phyloP scores from a whole-genome alignment of 2,797 vertebrate genomes.

The Varecia variegata region DNA sequence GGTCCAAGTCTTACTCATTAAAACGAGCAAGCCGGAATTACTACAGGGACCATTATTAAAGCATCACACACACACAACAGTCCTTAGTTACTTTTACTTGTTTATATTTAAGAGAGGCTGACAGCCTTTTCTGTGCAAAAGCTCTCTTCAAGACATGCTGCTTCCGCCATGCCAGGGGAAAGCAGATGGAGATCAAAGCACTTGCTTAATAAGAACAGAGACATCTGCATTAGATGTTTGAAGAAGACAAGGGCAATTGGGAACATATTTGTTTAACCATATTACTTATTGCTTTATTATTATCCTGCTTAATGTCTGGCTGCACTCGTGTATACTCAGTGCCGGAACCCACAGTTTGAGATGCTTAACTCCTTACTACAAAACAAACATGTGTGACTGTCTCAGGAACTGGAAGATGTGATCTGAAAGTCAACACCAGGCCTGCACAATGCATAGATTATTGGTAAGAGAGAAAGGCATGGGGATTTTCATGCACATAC shows the following conservation, averaged over 20 bases:
- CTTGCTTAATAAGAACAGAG: slow-evolving; percentile 41
- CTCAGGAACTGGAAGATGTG: slow-evolving; percentile 39
- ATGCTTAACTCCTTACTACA: slow-evolving; percentile 45
- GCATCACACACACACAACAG: not conserved
- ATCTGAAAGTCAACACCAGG: slow-evolving; percentile 40
- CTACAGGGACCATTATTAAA: slow-evolving; percentile 36
- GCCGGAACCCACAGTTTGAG: not conserved
- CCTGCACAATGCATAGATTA: not conserved
- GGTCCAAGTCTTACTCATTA: slow-evolving; percentile 36
- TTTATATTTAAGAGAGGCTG: slow-evolving; percentile 49
- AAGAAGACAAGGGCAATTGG: slow-evolving; percentile 23
- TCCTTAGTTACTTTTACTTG: slow-evolving; percentile 21
- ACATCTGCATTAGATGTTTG: not conserved
- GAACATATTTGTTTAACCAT: slow-evolving; percentile 39
- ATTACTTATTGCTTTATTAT: slow-evolving; percentile 54
- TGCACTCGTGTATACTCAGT: not conserved
- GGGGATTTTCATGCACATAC: not conserved
- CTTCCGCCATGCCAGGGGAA: not conserved
- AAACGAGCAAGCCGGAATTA: slow-evolving; percentile 21
- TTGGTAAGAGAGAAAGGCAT: not conserved
- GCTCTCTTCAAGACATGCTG: not conserved
- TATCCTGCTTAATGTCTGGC: slow-evolving; percentile 36
- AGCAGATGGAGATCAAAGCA: not conserved
- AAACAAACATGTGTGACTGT: not conserved
- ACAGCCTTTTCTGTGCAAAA: not conserved